phyloP scores from a whole-genome alignment of 2,797 vertebrate genomes.

The Rachycentron canadum region DNA sequence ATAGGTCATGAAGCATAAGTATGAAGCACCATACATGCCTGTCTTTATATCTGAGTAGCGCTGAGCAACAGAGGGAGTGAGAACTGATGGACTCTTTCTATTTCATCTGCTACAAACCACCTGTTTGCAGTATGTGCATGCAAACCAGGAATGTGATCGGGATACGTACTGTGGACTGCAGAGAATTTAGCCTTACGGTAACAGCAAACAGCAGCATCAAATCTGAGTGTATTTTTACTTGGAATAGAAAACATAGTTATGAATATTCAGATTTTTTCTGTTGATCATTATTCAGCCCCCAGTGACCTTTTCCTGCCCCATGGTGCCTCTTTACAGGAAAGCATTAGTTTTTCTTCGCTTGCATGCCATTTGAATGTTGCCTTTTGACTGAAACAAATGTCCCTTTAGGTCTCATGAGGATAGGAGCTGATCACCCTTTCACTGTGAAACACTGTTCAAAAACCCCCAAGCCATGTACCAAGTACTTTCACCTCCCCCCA shows the following conservation, averaged over 20 bases:
- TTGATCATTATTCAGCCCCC: not conserved
- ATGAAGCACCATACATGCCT: constrained; percentile 9
- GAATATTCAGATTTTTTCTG: constrained; percentile 22
- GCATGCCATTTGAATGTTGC: constrained; percentile 30
- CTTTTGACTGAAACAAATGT: constrained; percentile 32
- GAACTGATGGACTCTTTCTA: constrained; percentile 23
- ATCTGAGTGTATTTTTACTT: not conserved
- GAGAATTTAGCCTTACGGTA: constrained; percentile 33
- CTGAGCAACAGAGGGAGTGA: not conserved
- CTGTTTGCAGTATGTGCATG: constrained; percentile 45
- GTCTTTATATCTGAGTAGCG: constrained; percentile 8
- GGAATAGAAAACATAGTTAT: constrained; percentile 12
- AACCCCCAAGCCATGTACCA: constrained; percentile 39
- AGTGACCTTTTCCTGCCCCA: constrained; percentile 41
- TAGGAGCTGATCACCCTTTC: constrained; percentile 26
- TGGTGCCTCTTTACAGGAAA: constrained; percentile 44
- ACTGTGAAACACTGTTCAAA: constrained; percentile 31
- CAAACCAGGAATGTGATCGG: constrained; percentile 32
- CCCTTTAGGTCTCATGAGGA: constrained; percentile 23
- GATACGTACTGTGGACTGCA: constrained; percentile 12
- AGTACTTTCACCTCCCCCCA: constrained; percentile 65
- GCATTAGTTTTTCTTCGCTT: not conserved
- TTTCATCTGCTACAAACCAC: constrained; percentile 35
- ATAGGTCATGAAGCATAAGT: constrained; percentile 27
- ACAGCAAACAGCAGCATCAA: constrained; percentile 40